Evolutionary conservation across 2,113 vertebrate genomes (phyloP).

Genomic region (Indri indri): DNA sequence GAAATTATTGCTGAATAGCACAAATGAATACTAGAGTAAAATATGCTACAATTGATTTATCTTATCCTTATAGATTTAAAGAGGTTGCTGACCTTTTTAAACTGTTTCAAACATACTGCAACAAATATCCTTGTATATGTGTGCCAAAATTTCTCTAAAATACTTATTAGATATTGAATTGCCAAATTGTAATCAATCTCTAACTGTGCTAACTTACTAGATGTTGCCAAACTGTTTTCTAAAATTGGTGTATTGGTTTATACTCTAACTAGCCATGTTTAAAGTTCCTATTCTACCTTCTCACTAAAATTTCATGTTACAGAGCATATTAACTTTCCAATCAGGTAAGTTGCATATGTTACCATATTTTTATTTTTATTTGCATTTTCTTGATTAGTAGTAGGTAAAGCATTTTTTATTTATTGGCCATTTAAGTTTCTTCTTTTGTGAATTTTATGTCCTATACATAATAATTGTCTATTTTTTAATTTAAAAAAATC

Average conservation of each 20-base stretch:
- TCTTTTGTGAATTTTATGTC: background rate
- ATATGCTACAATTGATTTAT: background rate
- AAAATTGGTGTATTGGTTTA: background rate
- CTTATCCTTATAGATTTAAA: background rate
- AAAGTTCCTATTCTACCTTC: background rate
- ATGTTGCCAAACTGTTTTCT: constrained; percentile 4
- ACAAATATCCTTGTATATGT: background rate
- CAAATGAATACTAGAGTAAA: background rate
- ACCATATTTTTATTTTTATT: constrained; percentile 4
- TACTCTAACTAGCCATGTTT: background rate
- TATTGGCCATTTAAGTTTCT: background rate
- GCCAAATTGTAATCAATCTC: background rate
- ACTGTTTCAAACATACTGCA: background rate
- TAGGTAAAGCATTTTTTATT: background rate
- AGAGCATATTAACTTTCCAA: background rate
- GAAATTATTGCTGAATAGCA: background rate
- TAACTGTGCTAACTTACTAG: background rate
- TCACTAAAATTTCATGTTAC: background rate
- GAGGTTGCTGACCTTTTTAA: background rate
- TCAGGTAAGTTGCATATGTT: background rate
- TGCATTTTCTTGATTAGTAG: background rate
- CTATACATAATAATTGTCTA: background rate
- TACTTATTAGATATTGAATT: background rate
- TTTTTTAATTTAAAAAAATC: background rate
- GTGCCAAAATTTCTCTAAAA: background rate